Evolutionary conservation across 2,797 vertebrate species (phyloP).

Genomic region (Amazonetta brasiliensis): DNA sequence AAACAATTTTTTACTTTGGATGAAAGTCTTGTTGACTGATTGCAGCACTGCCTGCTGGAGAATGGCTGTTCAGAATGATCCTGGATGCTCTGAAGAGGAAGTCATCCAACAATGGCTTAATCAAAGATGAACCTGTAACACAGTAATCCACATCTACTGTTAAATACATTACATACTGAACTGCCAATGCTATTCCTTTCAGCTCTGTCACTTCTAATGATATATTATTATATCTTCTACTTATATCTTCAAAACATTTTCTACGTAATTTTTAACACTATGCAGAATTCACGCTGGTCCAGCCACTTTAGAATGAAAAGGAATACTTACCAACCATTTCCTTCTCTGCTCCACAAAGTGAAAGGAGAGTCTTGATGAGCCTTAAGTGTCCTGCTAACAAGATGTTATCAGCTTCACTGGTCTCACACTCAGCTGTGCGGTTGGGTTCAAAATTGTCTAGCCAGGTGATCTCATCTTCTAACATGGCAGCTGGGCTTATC

Average conservation of each 20-base stretch:
- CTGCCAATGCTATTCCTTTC: neutral
- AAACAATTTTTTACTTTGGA: conserved; percentile 87
- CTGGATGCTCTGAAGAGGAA: conserved; percentile 99
- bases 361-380: conserved; percentile 97
- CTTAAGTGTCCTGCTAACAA: conserved; percentile 94
- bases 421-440: conserved; percentile 95
- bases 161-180: neutral
- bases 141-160: conserved; percentile 31
- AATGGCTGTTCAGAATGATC: conserved; percentile 97
- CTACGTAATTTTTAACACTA: neutral
- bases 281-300: neutral
- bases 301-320: neutral
- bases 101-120: conserved; percentile 97
- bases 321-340: conserved; percentile 91
- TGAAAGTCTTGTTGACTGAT: conserved; percentile 96
- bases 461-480: conserved; percentile 99
- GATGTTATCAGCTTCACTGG: conserved; percentile 96
- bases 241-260: neutral
- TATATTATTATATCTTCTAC: neutral
- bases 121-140: conserved; percentile 92
- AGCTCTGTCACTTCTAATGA: neutral
- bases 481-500: conserved; percentile 93
- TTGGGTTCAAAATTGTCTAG: conserved; percentile 98
- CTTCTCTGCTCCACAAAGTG: conserved; percentile 94
- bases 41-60: conserved; percentile 89